Conservation (phyloP, 1,140 invertebrate genomes). For the Wiebesia pumilae region DNA sequence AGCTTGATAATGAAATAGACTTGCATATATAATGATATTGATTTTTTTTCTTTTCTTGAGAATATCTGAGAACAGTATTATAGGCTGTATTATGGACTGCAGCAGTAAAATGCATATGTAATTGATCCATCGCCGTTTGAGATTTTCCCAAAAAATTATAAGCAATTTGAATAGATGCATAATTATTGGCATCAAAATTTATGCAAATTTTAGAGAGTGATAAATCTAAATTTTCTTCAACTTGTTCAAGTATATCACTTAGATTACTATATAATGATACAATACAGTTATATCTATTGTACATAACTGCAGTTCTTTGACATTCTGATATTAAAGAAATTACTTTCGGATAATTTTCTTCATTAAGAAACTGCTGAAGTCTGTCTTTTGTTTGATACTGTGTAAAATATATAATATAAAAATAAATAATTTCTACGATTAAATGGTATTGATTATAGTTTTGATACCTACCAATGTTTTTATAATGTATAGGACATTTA, state of each 20-base stretch:
- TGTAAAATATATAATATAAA: slow-evolving; percentile 58
- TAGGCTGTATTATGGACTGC: slow-evolving; percentile 93
- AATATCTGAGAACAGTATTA: slow-evolving; percentile 83
- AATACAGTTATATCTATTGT: slow-evolving; percentile 90
- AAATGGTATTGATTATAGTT: slow-evolving; percentile 16
- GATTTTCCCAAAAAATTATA: slow-evolving; percentile 91
- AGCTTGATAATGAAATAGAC: slow-evolving; percentile 84
- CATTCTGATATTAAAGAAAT: slow-evolving; percentile 92
- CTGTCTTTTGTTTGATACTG: slow-evolving; percentile 89
- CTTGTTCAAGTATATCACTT: slow-evolving; percentile 92
- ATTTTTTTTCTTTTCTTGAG: slow-evolving; percentile 81
- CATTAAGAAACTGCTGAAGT: slow-evolving; percentile 86
- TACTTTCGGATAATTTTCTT: slow-evolving; percentile 91
- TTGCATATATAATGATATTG: slow-evolving; percentile 88
- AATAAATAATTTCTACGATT: not conserved
- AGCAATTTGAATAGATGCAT: slow-evolving; percentile 88
- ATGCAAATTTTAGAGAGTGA: slow-evolving; percentile 87
- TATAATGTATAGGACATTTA: slow-evolving; percentile 87
- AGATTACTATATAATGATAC: slow-evolving; percentile 89
- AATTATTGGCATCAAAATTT: slow-evolving; percentile 83
- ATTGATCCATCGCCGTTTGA: slow-evolving; percentile 93
- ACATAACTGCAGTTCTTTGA: slow-evolving; percentile 86
- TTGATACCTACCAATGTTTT: slow-evolving; percentile 82
- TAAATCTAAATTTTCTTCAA: slow-evolving; percentile 93
- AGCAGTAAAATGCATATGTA: slow-evolving; percentile 96